Percentiles rank a stretch among this genome's conserved stretches.
phyloP scores from a whole-genome alignment of 2,888 invertebrate genomes.

The Monoplex corrugatus region DNA sequence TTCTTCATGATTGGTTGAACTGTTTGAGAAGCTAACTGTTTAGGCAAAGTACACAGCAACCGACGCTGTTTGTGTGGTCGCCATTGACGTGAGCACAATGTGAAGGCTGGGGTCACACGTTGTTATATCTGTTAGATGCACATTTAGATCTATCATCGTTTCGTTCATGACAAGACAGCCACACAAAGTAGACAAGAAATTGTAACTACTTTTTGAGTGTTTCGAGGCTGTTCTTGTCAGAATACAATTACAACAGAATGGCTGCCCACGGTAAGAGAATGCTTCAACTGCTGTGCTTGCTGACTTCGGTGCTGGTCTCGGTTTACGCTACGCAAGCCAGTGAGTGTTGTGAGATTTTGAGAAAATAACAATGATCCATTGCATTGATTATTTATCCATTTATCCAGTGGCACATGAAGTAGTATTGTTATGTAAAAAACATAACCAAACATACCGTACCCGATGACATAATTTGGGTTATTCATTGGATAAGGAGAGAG shows the following conservation, averaged over 20 bases:
- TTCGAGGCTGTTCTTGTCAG: background rate
- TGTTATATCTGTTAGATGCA: too few species aligned
- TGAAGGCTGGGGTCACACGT: background rate
- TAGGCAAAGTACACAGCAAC: slow-evolving; percentile 16
- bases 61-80: background rate
- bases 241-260: slow-evolving; percentile 20
- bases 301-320: background rate
- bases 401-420: too few species aligned
- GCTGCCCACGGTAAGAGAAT: background rate
- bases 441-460: too few species aligned
- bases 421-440: too few species aligned
- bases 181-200: background rate
- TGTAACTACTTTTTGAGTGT: background rate
- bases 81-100: background rate
- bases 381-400: too few species aligned
- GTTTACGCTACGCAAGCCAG: slow-evolving; percentile 1
- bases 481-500: too few species aligned
- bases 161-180: background rate
- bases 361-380: too few species aligned
- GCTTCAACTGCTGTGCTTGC: background rate
- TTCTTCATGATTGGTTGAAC: background rate
- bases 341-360: too few species aligned
- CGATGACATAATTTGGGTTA: too few species aligned
- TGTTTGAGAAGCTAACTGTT: background rate
- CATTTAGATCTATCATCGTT: too few species aligned